phyloP scores from a whole-genome alignment of 2,113 vertebrate genomes.

The Nettapus auritus region DNA sequence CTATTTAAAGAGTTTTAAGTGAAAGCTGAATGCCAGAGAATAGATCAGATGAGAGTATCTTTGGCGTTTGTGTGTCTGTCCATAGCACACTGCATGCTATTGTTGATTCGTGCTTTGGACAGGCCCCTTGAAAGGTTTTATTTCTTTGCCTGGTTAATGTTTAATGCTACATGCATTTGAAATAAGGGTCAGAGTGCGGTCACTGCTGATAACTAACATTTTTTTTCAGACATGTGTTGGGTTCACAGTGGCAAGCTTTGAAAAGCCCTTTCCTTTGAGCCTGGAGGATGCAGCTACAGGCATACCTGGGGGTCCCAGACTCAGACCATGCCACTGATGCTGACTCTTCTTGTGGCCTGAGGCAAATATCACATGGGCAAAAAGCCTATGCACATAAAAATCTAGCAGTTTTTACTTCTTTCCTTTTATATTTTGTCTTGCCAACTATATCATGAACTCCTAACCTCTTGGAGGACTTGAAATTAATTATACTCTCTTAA shows the following conservation, averaged over 20 bases:
- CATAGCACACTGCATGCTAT: neutral
- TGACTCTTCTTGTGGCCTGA: neutral
- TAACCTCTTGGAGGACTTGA: neutral
- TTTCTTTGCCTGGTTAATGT: constrained; percentile 55
- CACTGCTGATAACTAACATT: constrained; percentile 26
- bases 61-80: neutral
- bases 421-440: neutral
- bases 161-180: constrained; percentile 41
- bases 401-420: neutral
- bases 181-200: constrained; percentile 49
- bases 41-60: neutral
- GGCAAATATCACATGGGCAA: neutral
- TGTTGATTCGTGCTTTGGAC: neutral
- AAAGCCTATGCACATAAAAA: neutral
- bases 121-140: neutral
- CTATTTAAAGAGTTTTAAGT: neutral
- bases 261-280: neutral
- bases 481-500: neutral
- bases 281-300: neutral
- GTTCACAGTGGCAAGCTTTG: neutral
- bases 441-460: neutral
- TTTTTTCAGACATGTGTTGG: neutral
- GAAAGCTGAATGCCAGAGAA: neutral
- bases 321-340: neutral
- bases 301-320: neutral